Base-by-base conservation (phyloP, 2,888 invertebrate genomes). In the Tetheella fluctuosa region DNA sequence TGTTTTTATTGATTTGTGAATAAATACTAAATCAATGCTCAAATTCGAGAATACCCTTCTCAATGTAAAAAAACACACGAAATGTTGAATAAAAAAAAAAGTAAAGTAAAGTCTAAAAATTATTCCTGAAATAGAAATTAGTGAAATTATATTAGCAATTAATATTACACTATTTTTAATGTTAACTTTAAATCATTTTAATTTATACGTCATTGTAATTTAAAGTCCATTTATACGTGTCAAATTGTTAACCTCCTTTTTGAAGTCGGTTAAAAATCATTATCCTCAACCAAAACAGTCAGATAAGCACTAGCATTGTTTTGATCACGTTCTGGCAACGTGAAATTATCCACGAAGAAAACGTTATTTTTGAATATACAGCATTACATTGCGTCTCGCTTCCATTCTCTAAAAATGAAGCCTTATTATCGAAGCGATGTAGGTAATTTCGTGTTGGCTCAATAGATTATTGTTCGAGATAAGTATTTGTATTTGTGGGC, bases 401-500 rank as follows among this genome's bases (percentile, higher is more conserved):
- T 39, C 55, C 30, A 28, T 28, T 13, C 4, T 39, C 52, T 37
- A 10, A 15, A 28, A 30, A 13, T 37, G 13, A 17, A 34, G n/a
- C 17, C 20, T 4, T 30, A 59, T 23, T 15, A 53, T n/a, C 28
- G 23, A 13, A 60, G 69, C 54, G 66, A 69, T 70, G 71, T 63
- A n/a, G n/a, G n/a, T n/a, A 65, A 54, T 13, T 12, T 17, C 37
- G 13, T 23, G 59, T 55, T 42, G 23, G 57, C 67, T 64, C 59
- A 54, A 58, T 56, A 60, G 59, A 54, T 59, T 63, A 23, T 59
- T 56, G 52, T 62, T 64, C 60, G 59, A 61, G 64, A 63, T 67
- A 60, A 66, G 62, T 74, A 77, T 81, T 77, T 76, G 62, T 74
- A 77, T 81, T 77, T 76, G 74, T 69, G 79, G 77, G 77, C 75